Conservation (phyloP, 2,113 vertebrate species). For the Rafetus swinhoei region DNA sequence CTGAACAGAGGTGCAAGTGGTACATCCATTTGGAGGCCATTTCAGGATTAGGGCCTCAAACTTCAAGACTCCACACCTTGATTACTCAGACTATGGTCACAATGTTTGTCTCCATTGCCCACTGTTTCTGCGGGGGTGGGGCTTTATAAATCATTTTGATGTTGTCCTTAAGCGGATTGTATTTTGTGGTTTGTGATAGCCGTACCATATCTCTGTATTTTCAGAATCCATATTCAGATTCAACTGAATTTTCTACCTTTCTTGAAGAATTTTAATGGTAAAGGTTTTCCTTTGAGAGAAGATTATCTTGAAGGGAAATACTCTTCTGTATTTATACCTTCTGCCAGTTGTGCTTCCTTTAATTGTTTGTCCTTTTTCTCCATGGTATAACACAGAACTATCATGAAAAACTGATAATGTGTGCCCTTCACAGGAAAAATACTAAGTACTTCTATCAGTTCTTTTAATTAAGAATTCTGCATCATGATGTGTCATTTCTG, state of each 20-base stretch:
- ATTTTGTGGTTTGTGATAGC: not conserved
- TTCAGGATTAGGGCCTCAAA: not conserved
- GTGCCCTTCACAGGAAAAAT: not conserved
- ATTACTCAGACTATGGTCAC: not conserved
- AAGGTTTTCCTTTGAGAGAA: not conserved
- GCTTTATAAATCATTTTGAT: not conserved
- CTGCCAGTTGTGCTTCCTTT: not conserved
- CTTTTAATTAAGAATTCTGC: not conserved
- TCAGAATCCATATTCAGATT: not conserved
- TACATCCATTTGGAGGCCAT: not conserved
- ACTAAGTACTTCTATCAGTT: not conserved
- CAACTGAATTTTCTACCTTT: constrained; percentile 11
- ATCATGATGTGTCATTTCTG: not conserved
- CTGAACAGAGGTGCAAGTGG: not conserved
- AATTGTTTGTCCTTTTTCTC: not conserved
- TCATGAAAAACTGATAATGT: not conserved
- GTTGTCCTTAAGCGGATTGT: constrained; percentile 2
- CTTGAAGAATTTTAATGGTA: not conserved
- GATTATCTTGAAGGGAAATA: not conserved
- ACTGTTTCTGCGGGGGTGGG: not conserved
- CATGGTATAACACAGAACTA: not conserved
- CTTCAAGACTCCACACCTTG: not conserved
- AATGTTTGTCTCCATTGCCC: not conserved
- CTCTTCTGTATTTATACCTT: not conserved
- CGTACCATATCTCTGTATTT: not conserved